Conservation (phyloP, 2,888 invertebrate genomes). For the Listrodromus nycthemerus region DNA sequence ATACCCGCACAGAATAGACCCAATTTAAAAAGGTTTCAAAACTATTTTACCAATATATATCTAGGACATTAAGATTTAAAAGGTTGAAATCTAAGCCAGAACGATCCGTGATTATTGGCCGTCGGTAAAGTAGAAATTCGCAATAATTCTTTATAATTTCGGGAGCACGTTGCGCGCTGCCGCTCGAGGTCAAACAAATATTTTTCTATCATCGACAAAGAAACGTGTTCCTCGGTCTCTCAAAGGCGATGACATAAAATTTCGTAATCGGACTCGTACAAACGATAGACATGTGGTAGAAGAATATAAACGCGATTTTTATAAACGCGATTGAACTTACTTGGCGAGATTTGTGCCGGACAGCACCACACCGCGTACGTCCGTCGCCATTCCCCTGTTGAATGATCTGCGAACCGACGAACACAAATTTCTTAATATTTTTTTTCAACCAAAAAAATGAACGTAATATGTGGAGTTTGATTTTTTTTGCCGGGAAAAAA, state of each 20-base stretch:
- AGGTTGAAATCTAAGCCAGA: background rate
- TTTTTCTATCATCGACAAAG: background rate
- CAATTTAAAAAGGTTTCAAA: no score
- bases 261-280: no score
- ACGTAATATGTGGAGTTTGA: background rate
- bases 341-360: constrained; percentile 90
- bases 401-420: constrained; percentile 72
- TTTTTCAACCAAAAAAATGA: background rate
- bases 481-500: background rate
- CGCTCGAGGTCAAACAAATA: constrained; percentile 32
- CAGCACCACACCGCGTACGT: constrained; percentile 82
- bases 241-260: background rate
- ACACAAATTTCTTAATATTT: constrained; percentile 4
- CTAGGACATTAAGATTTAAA: no score
- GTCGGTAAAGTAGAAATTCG: constrained; percentile 43
- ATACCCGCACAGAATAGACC: no score
- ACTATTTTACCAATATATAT: no score
- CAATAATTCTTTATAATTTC: background rate
- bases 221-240: background rate
- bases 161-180: background rate
- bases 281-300: background rate
- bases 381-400: constrained; percentile 77
- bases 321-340: constrained; percentile 87
- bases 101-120: constrained; percentile 23
- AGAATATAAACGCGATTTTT: background rate